These are phyloP conservation scores for Mus pahari DNA, from an alignment of 2,113 vertebrate species.

Conservation along the genomic window DNA sequence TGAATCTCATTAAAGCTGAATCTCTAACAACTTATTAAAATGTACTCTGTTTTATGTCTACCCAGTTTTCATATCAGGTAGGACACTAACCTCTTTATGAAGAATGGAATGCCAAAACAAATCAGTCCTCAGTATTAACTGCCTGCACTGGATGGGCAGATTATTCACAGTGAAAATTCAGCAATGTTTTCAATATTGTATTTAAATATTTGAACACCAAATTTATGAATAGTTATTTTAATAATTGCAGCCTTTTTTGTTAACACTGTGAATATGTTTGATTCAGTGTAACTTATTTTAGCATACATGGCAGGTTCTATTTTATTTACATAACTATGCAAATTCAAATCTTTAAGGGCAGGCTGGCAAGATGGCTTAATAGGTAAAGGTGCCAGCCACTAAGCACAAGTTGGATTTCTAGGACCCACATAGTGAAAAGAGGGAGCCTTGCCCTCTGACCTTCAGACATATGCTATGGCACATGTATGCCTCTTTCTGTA, in stretches of 20 bases:
- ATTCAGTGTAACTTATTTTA: neutral
- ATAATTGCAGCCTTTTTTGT: conserved; percentile 39
- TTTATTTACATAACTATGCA: neutral
- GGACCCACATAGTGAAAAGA: neutral
- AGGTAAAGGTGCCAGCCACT: neutral
- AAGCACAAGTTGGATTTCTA: too few relatives aligned
- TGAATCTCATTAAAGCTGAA: conserved; percentile 13
- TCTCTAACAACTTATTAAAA: conserved; percentile 39
- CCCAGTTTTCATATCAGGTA: neutral
- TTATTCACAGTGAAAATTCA: conserved; percentile 35
- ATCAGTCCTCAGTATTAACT: neutral
- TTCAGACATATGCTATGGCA: too few relatives aligned
- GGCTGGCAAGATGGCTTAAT: neutral
- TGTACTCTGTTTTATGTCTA: neutral
- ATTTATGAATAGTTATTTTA: conserved; percentile 20
- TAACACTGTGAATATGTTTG: conserved; percentile 32
- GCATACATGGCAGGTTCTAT: neutral
- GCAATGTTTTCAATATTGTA: conserved; percentile 16
- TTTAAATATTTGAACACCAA: neutral
- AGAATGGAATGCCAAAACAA: conserved; percentile 5
- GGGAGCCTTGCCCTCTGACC: neutral
- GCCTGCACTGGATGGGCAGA: neutral
- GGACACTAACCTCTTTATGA: neutral
- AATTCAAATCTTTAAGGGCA: conserved; percentile 11
- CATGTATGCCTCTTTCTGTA: neutral